A percentile compares a stretch with the other conserved stretches of the same genome.
Evolutionary conservation across 2,797 vertebrate genomes (phyloP).

Genomic region (Coracias cyanogaster): DNA sequence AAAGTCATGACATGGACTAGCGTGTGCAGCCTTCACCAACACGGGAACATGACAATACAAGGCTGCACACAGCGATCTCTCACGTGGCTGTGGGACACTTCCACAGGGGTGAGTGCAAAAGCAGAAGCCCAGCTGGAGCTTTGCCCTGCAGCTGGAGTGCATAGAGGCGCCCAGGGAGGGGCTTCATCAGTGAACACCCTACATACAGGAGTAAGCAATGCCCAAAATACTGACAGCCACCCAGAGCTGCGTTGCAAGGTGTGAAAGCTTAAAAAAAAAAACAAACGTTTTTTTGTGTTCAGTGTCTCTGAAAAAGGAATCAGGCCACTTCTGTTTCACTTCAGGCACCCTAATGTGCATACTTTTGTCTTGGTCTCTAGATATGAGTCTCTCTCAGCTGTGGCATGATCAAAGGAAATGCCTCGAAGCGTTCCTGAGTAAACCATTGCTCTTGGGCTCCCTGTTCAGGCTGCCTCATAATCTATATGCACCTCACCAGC

Average conservation of each 20-base stretch:
- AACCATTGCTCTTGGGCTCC: neutral
- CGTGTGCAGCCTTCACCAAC: fast-evolving
- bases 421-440: neutral
- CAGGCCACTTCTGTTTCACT: neutral
- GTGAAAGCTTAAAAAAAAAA: neutral
- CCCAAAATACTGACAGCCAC: neutral
- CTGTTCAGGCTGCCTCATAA: neutral
- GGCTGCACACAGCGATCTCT: neutral
- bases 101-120: neutral
- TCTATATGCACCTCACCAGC: neutral
- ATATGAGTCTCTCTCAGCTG: neutral
- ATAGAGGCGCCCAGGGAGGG: neutral
- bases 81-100: fast-evolving
- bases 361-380: neutral
- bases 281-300: neutral
- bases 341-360: neutral
- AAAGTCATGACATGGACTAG: neutral
- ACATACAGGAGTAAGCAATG: neutral
- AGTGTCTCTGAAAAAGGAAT: neutral
- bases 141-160: neutral
- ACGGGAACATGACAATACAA: fast-evolving
- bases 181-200: neutral
- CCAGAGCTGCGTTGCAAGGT: neutral
- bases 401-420: neutral
- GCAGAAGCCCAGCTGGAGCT: neutral